Base-by-base conservation (phyloP, 2,113 vertebrate genomes). In the Elaphurus davidianus region DNA sequence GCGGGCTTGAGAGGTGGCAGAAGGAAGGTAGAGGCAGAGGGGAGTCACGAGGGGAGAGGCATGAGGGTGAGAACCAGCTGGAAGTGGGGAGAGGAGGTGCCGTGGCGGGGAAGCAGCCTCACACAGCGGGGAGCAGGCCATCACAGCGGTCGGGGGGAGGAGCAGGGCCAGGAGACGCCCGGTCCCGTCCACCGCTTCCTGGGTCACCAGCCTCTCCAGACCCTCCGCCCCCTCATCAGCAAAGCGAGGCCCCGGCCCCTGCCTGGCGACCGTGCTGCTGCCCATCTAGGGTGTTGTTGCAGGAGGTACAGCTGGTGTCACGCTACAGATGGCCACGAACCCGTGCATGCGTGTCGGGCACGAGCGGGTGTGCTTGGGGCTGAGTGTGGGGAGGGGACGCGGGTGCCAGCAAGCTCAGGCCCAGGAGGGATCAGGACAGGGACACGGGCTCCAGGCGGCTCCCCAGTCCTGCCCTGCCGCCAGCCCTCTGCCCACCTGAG, bases 91-190 rank as follows among this genome's bases (percentile, higher is more conserved):
- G 11, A 9, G 40, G 25, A 55, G 79, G 28, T 28, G 47, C 40
- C 0, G 10, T 7, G n/a, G 5, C 0, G 9, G 19, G 59, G 6
- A 57, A 6, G 6, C 62, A 23, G 59, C 25, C 52, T 43, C 30
- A 27, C 17, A 0, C 15, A 9, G 55, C 33, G 3, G 6, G 40
- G 6, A 4, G 54, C 0, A 2, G 12, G 9, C 3, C 28, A 16
- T 17, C 21, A 7, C 25, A 12, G 54, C 8, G 0, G 64, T n/a
- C 16, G 1, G 0, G 17, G 2, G 36, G 45, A 27, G 27, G 40
- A 14, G 17, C 6, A 3, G 17, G 28, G 50, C 27, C 47, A 0
- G 33, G 91, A 62, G 15, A 27, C 13, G 0, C 21, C 30, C 9
- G 0, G 27, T 33, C 47, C 88, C 2, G 6, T 30, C 54, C 9